Evolutionary conservation across 2,888 invertebrate species (phyloP), one percentile per base, ranked within the genome.

Genomic region (Hermaeophaga mercurialis): DNA sequence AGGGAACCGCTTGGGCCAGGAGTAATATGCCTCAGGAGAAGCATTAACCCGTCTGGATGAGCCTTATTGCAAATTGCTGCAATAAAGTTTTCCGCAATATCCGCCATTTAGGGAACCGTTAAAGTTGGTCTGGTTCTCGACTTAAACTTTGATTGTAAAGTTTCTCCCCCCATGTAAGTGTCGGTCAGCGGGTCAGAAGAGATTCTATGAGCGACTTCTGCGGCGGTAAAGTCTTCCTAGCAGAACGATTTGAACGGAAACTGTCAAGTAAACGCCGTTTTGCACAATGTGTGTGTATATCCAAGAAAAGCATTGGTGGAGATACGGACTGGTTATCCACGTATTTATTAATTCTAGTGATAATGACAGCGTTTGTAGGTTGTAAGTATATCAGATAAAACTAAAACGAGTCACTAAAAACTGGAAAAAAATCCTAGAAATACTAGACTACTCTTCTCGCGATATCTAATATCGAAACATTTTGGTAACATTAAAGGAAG

Each of bases 61-160:
- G 47, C 47, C 53, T 57, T 47, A 57, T 53, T 58, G 54, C 49
- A 49, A 50, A 54, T 54, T 49, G 49, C 39, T 33, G 43, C 54
- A 43, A 55, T 55, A 55, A 55, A 55, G 48, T 55, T 57, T 49
- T 41, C 54, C 58, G 47, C 58, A 52, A 54, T 58, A 53, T 57
- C 56, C 41, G 24, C 52, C 56, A 57, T 53, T 53, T 53, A 53
- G 52, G 28, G 54, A 54, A 54, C 54, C 54, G 49, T 46, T 54
- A 54, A 54, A 49, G 49, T 58, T 49, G 49, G 39, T 41, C 31
- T 39, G 49, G 44, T 56, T 52, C 47, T 54, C 54, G 44, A 53
- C 53, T 54, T 39, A 58, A 54, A 58, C 54, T 58, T 58, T 58
- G 58, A 58, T 58, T 58, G 58, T 49, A 54, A 54, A 53, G 48